Conservation (phyloP, 2,888 invertebrate species). For the Troglohyphantes excavatus region DNA sequence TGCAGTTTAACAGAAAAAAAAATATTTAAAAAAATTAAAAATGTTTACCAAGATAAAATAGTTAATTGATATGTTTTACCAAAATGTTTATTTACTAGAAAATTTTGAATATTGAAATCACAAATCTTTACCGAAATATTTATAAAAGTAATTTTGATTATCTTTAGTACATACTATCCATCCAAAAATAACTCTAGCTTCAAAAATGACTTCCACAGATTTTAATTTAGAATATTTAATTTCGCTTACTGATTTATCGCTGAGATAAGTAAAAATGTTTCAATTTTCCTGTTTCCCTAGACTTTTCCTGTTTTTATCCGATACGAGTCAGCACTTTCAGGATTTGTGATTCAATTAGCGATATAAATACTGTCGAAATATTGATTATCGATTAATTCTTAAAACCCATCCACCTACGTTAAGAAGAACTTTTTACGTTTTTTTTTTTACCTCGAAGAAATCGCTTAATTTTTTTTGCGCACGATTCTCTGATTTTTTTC, state of each 20-base stretch:
- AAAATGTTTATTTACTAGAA: too few relatives aligned
- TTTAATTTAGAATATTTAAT: background rate
- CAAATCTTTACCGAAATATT: too few relatives aligned
- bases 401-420: conserved; percentile 39
- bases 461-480: conserved; percentile 3
- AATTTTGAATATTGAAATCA: too few relatives aligned
- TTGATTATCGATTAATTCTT: conserved; percentile 71
- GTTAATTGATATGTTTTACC: too few relatives aligned
- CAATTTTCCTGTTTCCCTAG: background rate
- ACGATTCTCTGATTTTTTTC: conserved; percentile 24
- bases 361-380: conserved; percentile 52
- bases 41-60: too few relatives aligned
- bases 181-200: background rate
- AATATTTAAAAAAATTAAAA: too few relatives aligned
- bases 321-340: conserved; percentile 31
- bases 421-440: background rate
- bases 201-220: background rate
- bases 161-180: background rate
- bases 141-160: too few relatives aligned
- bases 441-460: conserved; percentile 16
- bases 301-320: conserved; percentile 13
- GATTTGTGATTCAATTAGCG: conserved; percentile 71
- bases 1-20: too few relatives aligned
- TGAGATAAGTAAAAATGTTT: background rate
- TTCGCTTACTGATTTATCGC: background rate